Evolutionary conservation across 2,888 invertebrate genomes (phyloP).

Genomic region (Cryptocephalus primarius): DNA sequence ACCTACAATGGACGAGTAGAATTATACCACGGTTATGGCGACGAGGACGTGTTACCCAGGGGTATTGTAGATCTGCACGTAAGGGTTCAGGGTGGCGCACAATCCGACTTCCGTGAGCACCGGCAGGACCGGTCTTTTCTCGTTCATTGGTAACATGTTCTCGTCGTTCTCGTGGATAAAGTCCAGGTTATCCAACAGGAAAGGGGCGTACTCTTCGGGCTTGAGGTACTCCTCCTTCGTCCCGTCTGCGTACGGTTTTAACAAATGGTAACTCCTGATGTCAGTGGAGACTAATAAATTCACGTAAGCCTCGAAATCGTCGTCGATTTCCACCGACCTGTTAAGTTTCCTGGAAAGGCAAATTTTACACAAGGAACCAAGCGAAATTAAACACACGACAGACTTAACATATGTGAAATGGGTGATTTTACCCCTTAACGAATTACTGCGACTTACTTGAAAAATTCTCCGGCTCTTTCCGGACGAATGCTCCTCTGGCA

Average conservation of each 20-base stretch:
- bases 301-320: slow-evolving; percentile 7
- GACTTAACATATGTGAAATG: no score
- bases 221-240: slow-evolving; percentile 10
- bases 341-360: no score
- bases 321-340: background rate
- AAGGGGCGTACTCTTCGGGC: slow-evolving; percentile 10
- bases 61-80: slow-evolving; percentile 9
- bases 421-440: no score
- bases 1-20: slow-evolving; percentile 3
- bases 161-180: background rate
- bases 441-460: slow-evolving; percentile 5
- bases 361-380: no score
- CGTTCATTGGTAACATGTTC: slow-evolving; percentile 5
- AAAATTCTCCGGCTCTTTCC: background rate
- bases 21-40: no score
- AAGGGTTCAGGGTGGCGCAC: slow-evolving; percentile 10
- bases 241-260: slow-evolving; percentile 8
- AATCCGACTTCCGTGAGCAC: slow-evolving; percentile 12
- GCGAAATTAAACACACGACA: no score
- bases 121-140: slow-evolving; percentile 3
- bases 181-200: slow-evolving; percentile 5
- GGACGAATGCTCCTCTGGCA: slow-evolving; percentile 16
- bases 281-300: slow-evolving; percentile 11
- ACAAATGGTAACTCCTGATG: slow-evolving; percentile 7
- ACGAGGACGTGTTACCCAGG: slow-evolving; percentile 5